Percentiles rank a stretch among this genome's conserved stretches.
phyloP scores from a whole-genome alignment of 2,113 vertebrate species.

The Xenopus borealis region DNA sequence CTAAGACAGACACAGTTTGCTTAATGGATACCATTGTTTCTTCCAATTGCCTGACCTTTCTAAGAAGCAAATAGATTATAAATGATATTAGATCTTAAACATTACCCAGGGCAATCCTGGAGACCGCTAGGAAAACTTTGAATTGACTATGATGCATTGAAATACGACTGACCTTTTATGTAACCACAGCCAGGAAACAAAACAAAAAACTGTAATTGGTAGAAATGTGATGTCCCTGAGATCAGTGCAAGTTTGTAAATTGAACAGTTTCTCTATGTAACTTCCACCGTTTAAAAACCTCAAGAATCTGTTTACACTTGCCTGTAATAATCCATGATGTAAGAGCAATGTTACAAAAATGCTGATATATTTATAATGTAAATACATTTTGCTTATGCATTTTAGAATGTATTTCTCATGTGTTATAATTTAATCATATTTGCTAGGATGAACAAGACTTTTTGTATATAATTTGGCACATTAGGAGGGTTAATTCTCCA shows the following conservation, averaged over 20 bases:
- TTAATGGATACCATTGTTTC: slow-evolving; percentile 20
- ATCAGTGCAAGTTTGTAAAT: background rate
- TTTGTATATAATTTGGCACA: background rate
- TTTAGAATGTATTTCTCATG: too few relatives aligned
- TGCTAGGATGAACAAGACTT: background rate
- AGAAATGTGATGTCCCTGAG: slow-evolving; percentile 20
- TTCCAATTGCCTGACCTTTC: slow-evolving; percentile 32
- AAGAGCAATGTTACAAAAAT: too few relatives aligned
- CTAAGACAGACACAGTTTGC: slow-evolving; percentile 5
- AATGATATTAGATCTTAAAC: slow-evolving; percentile 38
- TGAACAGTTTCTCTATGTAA: background rate
- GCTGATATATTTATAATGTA: too few relatives aligned
- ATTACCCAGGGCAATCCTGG: slow-evolving; percentile 31
- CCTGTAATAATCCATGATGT: too few relatives aligned
- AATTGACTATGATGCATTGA: slow-evolving; percentile 24
- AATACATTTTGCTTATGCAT: too few relatives aligned
- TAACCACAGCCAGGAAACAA: slow-evolving; percentile 23
- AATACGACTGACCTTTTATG: slow-evolving; percentile 37
- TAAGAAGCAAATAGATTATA: slow-evolving; percentile 30
- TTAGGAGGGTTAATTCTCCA: background rate
- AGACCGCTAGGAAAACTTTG: slow-evolving; percentile 22
- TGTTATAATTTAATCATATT: background rate
- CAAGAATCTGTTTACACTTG: background rate
- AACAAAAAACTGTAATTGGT: slow-evolving; percentile 31
- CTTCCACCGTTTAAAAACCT: background rate